Evolutionary conservation across 1,140 invertebrate genomes (phyloP).

Genomic region (Scaptodrosophila lebanonensis): DNA sequence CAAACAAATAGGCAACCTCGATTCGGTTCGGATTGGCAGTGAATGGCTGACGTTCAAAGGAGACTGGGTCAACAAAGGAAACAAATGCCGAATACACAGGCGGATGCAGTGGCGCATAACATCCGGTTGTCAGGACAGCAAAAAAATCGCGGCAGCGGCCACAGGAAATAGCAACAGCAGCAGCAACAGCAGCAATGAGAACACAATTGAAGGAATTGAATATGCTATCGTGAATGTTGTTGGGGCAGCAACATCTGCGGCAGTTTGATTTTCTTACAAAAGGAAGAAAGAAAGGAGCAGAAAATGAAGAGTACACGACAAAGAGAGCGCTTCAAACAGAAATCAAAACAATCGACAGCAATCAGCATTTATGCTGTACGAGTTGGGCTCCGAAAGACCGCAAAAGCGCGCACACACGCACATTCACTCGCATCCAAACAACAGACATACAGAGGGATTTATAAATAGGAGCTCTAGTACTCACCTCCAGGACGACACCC

Average conservation of each 20-base stretch:
- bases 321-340: conserved; percentile 18
- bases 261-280: conserved; percentile 44
- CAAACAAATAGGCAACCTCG: no score
- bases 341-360: conserved; percentile 76
- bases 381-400: conserved; percentile 8
- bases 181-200: neutral
- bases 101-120: conserved; percentile 59
- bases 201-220: neutral
- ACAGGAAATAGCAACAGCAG: conserved; percentile 20
- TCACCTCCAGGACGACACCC: conserved; percentile 77
- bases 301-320: neutral
- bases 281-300: conserved; percentile 1
- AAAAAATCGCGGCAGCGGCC: conserved; percentile 10
- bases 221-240: conserved; percentile 68
- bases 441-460: conserved; percentile 1
- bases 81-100: conserved; percentile 55
- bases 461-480: conserved; percentile 24
- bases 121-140: conserved; percentile 52
- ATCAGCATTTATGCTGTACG: conserved; percentile 37
- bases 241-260: conserved; percentile 59
- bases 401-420: conserved; percentile 19
- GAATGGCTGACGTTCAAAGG: conserved; percentile 56
- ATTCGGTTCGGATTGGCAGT: no score
- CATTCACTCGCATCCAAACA: conserved; percentile 4
- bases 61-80: conserved; percentile 48